A percentile compares a stretch with the other conserved stretches of the same genome.
phyloP scores from a whole-genome alignment of 2,113 vertebrate species.

The Chamaetylas fuelleborni region DNA sequence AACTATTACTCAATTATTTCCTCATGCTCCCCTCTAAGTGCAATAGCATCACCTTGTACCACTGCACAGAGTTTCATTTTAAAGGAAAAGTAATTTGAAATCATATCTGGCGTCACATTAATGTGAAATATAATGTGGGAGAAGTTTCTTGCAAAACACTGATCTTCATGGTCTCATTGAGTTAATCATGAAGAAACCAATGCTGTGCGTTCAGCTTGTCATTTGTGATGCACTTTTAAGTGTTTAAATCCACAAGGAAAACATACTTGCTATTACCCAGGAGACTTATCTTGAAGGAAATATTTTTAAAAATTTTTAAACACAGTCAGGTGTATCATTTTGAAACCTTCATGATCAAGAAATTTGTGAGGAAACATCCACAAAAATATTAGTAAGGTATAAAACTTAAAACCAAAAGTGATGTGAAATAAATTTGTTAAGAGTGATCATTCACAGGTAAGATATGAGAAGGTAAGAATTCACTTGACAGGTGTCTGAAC shows the following conservation, averaged over 20 bases:
- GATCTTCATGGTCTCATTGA: not conserved
- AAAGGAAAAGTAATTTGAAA: not conserved
- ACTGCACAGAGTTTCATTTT: not conserved
- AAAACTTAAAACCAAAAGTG: not conserved
- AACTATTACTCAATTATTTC: not conserved
- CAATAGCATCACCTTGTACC: not conserved
- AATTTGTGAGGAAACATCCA: not conserved
- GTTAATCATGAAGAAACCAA: not conserved
- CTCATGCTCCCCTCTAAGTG: not conserved
- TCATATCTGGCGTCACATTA: not conserved
- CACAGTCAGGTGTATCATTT: not conserved
- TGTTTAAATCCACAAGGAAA: not conserved
- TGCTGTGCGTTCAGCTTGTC: not conserved
- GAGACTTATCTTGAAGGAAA: not conserved
- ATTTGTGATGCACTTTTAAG: not conserved
- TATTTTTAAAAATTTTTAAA: not conserved
- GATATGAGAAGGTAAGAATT: not conserved
- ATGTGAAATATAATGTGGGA: not conserved
- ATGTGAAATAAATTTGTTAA: not conserved
- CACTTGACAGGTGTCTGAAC: not conserved
- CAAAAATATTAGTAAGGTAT: not conserved
- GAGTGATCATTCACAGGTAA: not conserved
- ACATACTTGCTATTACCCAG: not conserved
- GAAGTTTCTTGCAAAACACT: not conserved
- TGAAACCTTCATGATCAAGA: not conserved